Percentiles rank a stretch among this genome's conserved stretches.
Conservation (phyloP, 2,113 vertebrate genomes). For the Pyrgilauda ruficollis region DNA sequence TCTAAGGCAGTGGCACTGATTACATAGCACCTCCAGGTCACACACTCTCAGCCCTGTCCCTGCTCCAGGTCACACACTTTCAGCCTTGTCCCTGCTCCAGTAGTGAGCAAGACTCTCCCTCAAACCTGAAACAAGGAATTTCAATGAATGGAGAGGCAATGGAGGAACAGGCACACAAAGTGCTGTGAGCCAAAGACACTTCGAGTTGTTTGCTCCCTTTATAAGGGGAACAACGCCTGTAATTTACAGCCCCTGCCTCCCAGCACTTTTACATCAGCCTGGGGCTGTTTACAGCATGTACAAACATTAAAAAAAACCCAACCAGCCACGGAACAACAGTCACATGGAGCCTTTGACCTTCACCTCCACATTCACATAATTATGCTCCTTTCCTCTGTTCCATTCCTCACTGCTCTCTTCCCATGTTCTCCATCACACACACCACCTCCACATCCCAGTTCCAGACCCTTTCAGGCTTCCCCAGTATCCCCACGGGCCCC, state of each 20-base stretch:
- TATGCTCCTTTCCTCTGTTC: not conserved
- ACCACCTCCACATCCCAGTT: not conserved
- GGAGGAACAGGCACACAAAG: not conserved
- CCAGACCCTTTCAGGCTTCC: not conserved
- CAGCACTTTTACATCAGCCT: not conserved
- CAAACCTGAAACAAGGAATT: not conserved
- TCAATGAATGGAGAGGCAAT: not conserved
- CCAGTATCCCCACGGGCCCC: rapidly evolving
- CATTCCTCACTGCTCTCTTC: not conserved
- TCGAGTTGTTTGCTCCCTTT: rapidly evolving
- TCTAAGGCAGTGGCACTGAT: not conserved
- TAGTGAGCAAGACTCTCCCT: not conserved
- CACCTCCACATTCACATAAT: not conserved
- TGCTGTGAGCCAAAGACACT: not conserved
- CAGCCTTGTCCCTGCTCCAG: not conserved
- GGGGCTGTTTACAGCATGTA: not conserved
- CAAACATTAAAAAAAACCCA: not conserved
- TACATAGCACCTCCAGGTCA: not conserved
- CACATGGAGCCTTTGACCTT: conserved; percentile 40
- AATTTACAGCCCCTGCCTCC: not conserved
- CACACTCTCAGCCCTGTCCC: not conserved
- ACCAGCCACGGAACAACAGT: not conserved
- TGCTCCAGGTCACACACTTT: not conserved
- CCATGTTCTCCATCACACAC: not conserved
- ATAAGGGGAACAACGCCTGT: not conserved